Base-by-base conservation (phyloP, 2,113 vertebrate species). In the Cnemophilus loriae region DNA sequence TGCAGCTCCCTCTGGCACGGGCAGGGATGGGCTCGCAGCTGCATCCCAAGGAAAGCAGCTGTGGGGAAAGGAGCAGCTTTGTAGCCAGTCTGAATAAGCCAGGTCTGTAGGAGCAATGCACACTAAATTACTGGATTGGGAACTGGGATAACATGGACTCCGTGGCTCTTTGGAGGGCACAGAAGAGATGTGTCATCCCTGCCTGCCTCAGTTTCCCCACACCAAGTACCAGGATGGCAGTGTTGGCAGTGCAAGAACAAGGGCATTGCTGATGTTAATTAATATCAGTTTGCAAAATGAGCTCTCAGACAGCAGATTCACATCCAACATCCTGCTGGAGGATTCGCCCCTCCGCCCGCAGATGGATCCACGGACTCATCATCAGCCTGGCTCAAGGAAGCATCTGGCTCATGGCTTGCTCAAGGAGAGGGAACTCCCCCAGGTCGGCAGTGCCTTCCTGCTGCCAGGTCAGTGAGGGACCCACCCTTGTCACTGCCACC, bases 81-180 rank as follows among this genome's bases (percentile, higher is more conserved):
- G 42, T 0, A 4, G 14, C 46, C 32, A 1, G 15, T 4, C 78
- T n/a, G 90, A n/a, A 12, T 0, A 0, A 10, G 37, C 41, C 18
- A 0, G 14, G 14, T 1, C 57, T 33, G 42, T 0, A 22, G 67
- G 39, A 77, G 56, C 23, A 10, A 7, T 0, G 6, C 1, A 3
- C 16, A 0, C 13, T 1, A 1, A 64, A 3, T 3, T 4, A 1
- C 1, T 7, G 59, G 3, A 1, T 0, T 4, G 6, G 57, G 20
- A 28, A 3, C 10, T 1, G 0, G 30, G 69, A 5, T 1, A 8
- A 7, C 26, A 0, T 0, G 3, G 6, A 22, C 79, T 41, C 57
- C 24, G 78, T 11, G 44, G 1, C 42, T 42, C 35, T 37, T 18
- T 2, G 47, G 42, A 52, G 55, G 49, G 44, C 49, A 44, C 20